These are phyloP conservation scores for Eulemur rufifrons DNA, from an alignment of 2,113 vertebrate species.

Conservation along the genomic window DNA sequence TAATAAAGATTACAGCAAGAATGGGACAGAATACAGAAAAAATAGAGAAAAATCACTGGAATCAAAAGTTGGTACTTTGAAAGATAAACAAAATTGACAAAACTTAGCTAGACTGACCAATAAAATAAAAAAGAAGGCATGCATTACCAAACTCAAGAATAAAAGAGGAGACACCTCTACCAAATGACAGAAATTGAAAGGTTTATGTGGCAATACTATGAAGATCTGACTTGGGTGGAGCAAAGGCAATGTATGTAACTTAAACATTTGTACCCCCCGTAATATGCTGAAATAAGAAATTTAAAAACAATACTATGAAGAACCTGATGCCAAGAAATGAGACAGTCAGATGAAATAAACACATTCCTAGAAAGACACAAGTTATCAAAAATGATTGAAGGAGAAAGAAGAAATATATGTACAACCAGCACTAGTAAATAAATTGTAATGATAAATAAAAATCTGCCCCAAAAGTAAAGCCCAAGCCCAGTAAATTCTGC, in stretches of 20 bases:
- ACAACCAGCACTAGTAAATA: neutral
- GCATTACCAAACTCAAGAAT: neutral
- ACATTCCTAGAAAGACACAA: neutral
- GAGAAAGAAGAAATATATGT: neutral
- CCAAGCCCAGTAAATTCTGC: neutral
- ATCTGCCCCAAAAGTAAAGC: neutral
- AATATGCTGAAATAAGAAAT: too few relatives aligned
- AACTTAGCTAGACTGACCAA: neutral
- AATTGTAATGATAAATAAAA: neutral
- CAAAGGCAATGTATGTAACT: too few relatives aligned
- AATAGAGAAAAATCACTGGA: neutral
- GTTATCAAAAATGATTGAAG: neutral
- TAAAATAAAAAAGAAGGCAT: neutral
- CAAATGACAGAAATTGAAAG: neutral
- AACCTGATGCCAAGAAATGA: neutral
- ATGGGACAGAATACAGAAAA: neutral
- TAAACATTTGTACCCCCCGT: too few relatives aligned
- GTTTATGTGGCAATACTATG: neutral
- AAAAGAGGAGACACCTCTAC: neutral
- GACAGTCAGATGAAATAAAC: neutral
- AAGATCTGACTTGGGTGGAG: neutral
- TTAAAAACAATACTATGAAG: neutral
- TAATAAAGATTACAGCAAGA: neutral
- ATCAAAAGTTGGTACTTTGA: neutral
- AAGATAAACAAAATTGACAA: constrained; percentile 32